phyloP scores from a whole-genome alignment of 2,113 vertebrate species.

The Quiscalus mexicanus region DNA sequence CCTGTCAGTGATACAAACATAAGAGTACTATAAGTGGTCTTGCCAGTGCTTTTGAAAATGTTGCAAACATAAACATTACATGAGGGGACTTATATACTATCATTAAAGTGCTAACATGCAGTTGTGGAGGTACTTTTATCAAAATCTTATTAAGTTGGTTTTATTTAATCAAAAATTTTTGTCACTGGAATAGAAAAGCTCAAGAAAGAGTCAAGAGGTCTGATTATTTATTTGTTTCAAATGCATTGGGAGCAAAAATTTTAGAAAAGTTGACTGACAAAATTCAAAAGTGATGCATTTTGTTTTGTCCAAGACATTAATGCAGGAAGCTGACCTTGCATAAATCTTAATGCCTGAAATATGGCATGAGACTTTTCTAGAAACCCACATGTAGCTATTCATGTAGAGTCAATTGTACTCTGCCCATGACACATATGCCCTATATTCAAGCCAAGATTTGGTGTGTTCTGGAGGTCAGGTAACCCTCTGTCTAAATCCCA shows the following conservation, averaged over 20 bases:
- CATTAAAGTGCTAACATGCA: neutral
- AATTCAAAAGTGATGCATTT: neutral
- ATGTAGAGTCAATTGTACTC: neutral
- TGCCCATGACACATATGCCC: accelerated
- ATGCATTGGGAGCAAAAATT: neutral
- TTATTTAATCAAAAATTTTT: neutral
- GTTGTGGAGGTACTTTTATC: neutral
- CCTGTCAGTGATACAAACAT: neutral
- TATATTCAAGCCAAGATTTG: neutral
- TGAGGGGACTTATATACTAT: neutral
- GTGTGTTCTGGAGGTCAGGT: neutral
- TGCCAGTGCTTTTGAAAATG: neutral
- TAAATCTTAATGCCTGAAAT: neutral
- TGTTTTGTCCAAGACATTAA: neutral
- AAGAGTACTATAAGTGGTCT: neutral
- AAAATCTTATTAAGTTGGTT: neutral
- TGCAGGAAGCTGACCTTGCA: neutral
- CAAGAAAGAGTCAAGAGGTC: neutral
- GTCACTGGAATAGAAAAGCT: neutral
- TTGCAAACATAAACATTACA: neutral
- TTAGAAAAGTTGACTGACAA: neutral
- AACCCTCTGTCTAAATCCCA: neutral
- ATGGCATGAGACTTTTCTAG: neutral
- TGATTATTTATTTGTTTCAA: neutral
- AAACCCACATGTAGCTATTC: neutral